Evolutionary conservation across 2,888 invertebrate genomes (phyloP), one percentile per base, ranked within the genome.

Genomic region (Xylota sylvarum): DNA sequence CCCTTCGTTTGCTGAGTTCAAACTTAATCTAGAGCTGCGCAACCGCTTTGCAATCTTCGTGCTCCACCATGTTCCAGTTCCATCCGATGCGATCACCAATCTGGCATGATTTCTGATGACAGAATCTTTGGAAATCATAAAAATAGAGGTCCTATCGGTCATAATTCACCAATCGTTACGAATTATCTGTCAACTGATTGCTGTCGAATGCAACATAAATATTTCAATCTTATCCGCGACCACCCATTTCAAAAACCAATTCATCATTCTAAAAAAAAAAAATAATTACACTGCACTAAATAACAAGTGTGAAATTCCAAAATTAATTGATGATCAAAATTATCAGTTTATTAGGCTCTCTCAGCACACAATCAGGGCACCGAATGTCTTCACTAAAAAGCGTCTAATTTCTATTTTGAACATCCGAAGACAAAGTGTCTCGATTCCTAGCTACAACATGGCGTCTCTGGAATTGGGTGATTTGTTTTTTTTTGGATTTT

Each of bases 381-480:
- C 52, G 52, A 50, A 27, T 52, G 52, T 52, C 40, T 27, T 69
- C 56, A 67, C 58, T 70, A 62, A 70, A 55, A 62, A 62, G 43
- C 62, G 43, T 78, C 35, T 70, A 62, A 62, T 78, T 78, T 62
- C 40, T 50, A 69, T 60, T 78, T 78, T 50, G 5, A 77, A 67
- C 23, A 23, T 9, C 32, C 19, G 35, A 78, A 70, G 78, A 78
- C 78, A 78, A 62, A 78, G 70, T 62, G 70, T 78, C 78, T 78
- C 77, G 67, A 77, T 37, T 46, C 43, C 10, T 35, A 37, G 46
- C 48, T 64, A 35, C 17, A 35, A 14, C 23, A n/a, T 46, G 74
- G 74, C 55, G 65, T 64, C 52, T 64, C 1, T 55, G 17, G 14
- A 37, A 27, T 48, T 65, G 46, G 64, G 55, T 9, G 52, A 73